Conservation (phyloP, 2,113 vertebrate species). For the Hippocampus abdominalis region DNA sequence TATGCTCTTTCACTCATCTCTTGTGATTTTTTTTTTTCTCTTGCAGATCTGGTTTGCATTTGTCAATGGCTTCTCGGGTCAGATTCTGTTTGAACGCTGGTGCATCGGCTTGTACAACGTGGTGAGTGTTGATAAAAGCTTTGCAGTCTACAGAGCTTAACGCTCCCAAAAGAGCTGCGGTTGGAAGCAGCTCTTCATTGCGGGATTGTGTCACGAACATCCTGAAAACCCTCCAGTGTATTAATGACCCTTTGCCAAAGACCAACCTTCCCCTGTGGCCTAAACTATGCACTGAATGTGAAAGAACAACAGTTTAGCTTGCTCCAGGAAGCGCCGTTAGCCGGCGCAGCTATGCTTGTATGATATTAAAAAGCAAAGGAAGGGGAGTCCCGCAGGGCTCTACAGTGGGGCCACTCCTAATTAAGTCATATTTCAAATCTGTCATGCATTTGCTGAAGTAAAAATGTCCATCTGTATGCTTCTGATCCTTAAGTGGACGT, state of each 20-base stretch:
- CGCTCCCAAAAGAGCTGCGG: conserved; percentile 13
- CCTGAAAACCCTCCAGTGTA: conserved; percentile 64
- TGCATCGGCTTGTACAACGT: conserved; percentile 98
- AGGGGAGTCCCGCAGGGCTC: conserved; percentile 57
- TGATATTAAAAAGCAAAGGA: conserved; percentile 57
- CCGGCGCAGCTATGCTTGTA: conserved; percentile 45
- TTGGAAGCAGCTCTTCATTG: conserved; percentile 48
- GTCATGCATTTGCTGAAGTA: conserved; percentile 44
- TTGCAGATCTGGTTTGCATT: conserved; percentile 98
- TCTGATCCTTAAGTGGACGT: conserved; percentile 16
- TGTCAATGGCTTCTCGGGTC: conserved; percentile 97
- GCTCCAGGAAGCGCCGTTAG: conserved; percentile 58
- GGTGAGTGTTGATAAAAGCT: conserved; percentile 77
- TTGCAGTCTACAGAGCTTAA: conserved; percentile 35
- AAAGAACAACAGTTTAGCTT: conserved; percentile 65
- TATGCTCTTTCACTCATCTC: conserved; percentile 20
- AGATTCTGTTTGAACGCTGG: conserved; percentile 98
- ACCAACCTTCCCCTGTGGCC: conserved; percentile 59
- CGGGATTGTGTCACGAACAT: conserved; percentile 58
- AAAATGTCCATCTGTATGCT: conserved; percentile 32
- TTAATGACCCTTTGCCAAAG: conserved; percentile 72
- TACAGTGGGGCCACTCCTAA: conserved; percentile 55
- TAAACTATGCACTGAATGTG: conserved; percentile 67
- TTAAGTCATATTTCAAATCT: conserved; percentile 65
- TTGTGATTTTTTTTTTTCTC: conserved; percentile 37